These are phyloP conservation scores for Hypercompe scribonia DNA, from an alignment of 2,888 invertebrate genomes.

Conservation along the genomic window DNA sequence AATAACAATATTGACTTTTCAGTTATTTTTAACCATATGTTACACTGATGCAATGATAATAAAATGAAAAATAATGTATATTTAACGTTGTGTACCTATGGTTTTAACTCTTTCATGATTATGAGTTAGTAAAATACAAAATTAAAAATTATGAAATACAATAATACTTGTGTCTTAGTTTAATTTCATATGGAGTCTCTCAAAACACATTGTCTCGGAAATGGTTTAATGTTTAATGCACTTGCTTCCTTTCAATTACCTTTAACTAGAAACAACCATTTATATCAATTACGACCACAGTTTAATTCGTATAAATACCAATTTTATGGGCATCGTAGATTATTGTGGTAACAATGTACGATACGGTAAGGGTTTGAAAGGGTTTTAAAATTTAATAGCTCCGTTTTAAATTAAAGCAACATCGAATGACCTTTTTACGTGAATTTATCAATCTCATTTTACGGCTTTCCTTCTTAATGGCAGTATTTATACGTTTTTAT, in stretches of 20 bases:
- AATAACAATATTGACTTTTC: background rate
- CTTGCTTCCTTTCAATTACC: slow-evolving; percentile 75
- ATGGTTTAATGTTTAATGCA: slow-evolving; percentile 58
- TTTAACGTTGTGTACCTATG: no score
- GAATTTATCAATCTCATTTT: slow-evolving; percentile 67
- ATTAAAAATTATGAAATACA: no score
- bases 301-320: slow-evolving; percentile 85
- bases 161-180: slow-evolving; percentile 35
- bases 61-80: background rate
- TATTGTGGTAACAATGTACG: slow-evolving; percentile 68
- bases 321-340: slow-evolving; percentile 79
- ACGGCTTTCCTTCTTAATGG: background rate
- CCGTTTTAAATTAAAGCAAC: slow-evolving; percentile 58
- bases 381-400: slow-evolving; percentile 78
- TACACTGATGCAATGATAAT: background rate
- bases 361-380: slow-evolving; percentile 64
- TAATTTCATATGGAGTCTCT: slow-evolving; percentile 32
- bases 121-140: no score
- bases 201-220: slow-evolving; percentile 39
- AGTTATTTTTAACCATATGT: no score
- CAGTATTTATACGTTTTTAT: background rate
- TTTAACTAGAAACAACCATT: slow-evolving; percentile 84
- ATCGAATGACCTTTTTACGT: slow-evolving; percentile 66
- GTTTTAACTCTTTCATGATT: no score
- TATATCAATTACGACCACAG: slow-evolving; percentile 81